Base-by-base conservation (phyloP, 2,113 vertebrate genomes). In the Equus quagga region DNA sequence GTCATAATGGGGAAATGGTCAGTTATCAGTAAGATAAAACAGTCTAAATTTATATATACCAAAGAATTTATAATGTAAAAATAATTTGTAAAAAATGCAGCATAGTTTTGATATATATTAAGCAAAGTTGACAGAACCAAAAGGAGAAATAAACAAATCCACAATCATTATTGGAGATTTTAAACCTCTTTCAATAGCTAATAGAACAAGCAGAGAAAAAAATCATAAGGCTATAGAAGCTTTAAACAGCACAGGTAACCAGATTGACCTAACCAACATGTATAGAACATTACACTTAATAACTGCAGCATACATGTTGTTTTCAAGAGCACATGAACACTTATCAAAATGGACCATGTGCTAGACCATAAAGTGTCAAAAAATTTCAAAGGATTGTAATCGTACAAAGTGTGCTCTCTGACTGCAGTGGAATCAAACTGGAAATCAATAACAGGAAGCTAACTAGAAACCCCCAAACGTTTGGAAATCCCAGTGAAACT, bases 41-140 rank as follows among this genome's bases (percentile, higher is more conserved):
- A 81, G 33, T 75, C 33, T 49, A 80, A 84, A 65, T 85, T 80
- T 95, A 4, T 28, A 65, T 33, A 31, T 21, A 65, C 21, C 49
- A 44, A 89, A 75, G 64, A 82, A 89, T 80, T 85, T 85, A 56
- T 64, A 65, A 94, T 72, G 8, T 21, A 41, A 15, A 64, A 88
- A 5, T 24, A 87, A 76, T 58, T 67, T 24, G 11, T 73, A 6
- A 88, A 70, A 78, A 69, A 31, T n/a, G 15, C 21, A 87, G 28
- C 23, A 24, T 80, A 70, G n/a, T 89, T 85, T 73, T 41, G 90
- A 72, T 80, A 51, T 31, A 51, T 82, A 88, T 76, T 94, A 94
- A 73, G 44, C 60, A 86, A 91, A 81, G 11, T 44, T 67, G 49
- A 82, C 8, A 87, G 17, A 88, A 93, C 24, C 73, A 73, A 51